Percentiles rank a stretch among this genome's conserved stretches.
phyloP scores from a whole-genome alignment of 2,888 invertebrate species.

The Oxystoma pomonae region DNA sequence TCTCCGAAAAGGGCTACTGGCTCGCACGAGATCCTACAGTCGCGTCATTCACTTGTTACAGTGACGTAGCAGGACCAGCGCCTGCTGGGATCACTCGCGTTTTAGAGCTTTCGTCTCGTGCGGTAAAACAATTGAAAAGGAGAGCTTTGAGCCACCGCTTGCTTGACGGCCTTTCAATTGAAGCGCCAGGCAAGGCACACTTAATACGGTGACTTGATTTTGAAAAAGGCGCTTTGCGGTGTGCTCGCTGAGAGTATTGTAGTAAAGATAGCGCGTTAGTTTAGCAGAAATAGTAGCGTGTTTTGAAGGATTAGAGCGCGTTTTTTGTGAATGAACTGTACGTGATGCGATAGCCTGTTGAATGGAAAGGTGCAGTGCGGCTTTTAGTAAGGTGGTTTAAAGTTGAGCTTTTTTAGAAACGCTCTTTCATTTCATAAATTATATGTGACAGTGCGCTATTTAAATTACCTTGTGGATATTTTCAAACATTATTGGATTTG shows the following conservation, averaged over 20 bases:
- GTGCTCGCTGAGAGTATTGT: not conserved
- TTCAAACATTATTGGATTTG: too few relatives aligned
- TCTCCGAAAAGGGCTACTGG: not conserved
- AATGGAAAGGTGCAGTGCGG: not conserved
- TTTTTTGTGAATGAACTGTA: not conserved
- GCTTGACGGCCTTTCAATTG: not conserved
- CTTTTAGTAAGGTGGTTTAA: not conserved
- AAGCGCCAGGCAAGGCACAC: not conserved
- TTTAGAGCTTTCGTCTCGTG: not conserved
- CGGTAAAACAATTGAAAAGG: not conserved
- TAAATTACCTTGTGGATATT: not conserved
- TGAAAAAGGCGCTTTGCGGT: not conserved
- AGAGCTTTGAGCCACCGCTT: not conserved
- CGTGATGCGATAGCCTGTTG: not conserved
- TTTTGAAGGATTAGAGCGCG: not conserved
- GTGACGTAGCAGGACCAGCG: slow-evolving; percentile 1
- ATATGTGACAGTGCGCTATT: not conserved
- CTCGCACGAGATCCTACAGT: slow-evolving; percentile 2
- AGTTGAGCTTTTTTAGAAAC: not conserved
- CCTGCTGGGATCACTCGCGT: not conserved
- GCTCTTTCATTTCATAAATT: not conserved
- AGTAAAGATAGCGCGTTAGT: not conserved
- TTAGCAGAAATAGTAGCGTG: not conserved
- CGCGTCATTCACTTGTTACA: slow-evolving; percentile 1
- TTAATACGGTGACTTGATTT: not conserved